Percentiles rank a stretch among this genome's conserved stretches.
These are phyloP conservation scores for Leptodactylus fuscus DNA, from an alignment of 2,113 vertebrate genomes.

Conservation along the genomic window DNA sequence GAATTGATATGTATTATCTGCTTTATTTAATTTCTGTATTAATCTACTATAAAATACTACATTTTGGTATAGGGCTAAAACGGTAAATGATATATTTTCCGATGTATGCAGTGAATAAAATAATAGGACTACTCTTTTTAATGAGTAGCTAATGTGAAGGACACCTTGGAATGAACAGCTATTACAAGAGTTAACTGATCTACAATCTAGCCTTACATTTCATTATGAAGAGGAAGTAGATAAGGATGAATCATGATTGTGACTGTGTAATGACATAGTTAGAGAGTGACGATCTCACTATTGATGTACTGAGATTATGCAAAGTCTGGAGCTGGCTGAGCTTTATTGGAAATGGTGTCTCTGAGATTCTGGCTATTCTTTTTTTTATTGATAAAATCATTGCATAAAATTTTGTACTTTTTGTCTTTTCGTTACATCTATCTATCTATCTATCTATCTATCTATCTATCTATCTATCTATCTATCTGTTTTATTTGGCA, in stretches of 20 bases:
- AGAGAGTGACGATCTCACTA: slow-evolving; percentile 2
- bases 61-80: not conserved
- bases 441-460: too few species aligned
- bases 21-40: not conserved
- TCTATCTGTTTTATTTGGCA: too few species aligned
- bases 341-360: slow-evolving; percentile 1
- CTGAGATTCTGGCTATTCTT: not conserved
- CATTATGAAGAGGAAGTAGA: slow-evolving; percentile 37
- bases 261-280: slow-evolving; percentile 38
- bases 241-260: slow-evolving; percentile 24
- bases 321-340: slow-evolving; percentile 4
- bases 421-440: too few species aligned
- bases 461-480: too few species aligned
- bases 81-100: not conserved
- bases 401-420: too few species aligned
- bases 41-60: too few species aligned
- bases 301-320: slow-evolving; percentile 25
- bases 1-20: not conserved
- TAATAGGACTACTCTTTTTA: slow-evolving; percentile 29
- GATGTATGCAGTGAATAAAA: slow-evolving; percentile 15
- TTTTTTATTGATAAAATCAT: not conserved
- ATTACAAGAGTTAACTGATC: slow-evolving; percentile 30
- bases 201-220: slow-evolving; percentile 31
- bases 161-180: slow-evolving; percentile 29
- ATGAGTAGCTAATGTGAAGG: slow-evolving; percentile 31